phyloP scores from a whole-genome alignment of 2,113 vertebrate genomes.

The Stegastes partitus region DNA sequence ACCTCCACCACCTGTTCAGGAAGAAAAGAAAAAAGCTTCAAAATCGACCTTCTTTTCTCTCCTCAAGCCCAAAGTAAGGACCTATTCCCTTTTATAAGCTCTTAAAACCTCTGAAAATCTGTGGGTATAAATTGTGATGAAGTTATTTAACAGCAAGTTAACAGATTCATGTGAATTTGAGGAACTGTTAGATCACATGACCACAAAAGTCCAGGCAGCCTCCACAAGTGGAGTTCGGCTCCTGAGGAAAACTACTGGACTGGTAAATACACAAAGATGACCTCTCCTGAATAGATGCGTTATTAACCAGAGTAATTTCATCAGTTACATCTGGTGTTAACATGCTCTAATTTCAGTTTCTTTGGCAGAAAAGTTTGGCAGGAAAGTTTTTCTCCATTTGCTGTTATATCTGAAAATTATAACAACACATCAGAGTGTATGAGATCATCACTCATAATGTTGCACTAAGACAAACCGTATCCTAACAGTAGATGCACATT shows the following conservation, averaged over 20 bases:
- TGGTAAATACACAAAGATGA: slow-evolving; percentile 67
- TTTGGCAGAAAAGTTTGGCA: background rate
- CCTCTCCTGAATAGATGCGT: slow-evolving; percentile 15
- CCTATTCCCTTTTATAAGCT: background rate
- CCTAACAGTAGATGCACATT: slow-evolving; percentile 54
- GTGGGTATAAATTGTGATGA: slow-evolving; percentile 5
- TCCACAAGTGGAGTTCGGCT: slow-evolving; percentile 77
- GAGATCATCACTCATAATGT: slow-evolving; percentile 16
- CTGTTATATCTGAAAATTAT: slow-evolving; percentile 23
- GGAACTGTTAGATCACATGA: slow-evolving; percentile 80
- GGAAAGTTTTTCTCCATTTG: background rate
- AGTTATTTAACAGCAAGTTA: slow-evolving; percentile 53
- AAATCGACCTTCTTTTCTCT: slow-evolving; percentile 74
- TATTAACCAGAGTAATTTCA: slow-evolving; percentile 63
- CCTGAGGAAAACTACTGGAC: slow-evolving; percentile 68
- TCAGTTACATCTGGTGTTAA: slow-evolving; percentile 50
- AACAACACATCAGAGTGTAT: slow-evolving; percentile 17
- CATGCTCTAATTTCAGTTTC: slow-evolving; percentile 31
- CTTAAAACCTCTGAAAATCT: slow-evolving; percentile 8
- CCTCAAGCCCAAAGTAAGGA: slow-evolving; percentile 84
- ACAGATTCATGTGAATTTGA: slow-evolving; percentile 77
- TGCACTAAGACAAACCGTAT: slow-evolving; percentile 23
- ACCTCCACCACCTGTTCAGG: slow-evolving; percentile 67
- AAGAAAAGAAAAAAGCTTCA: slow-evolving; percentile 72
- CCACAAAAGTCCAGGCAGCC: slow-evolving; percentile 75